Evolutionary conservation across 1,140 invertebrate genomes (phyloP), one percentile per base, ranked within the genome.

Genomic region (Drosophila takahashii): DNA sequence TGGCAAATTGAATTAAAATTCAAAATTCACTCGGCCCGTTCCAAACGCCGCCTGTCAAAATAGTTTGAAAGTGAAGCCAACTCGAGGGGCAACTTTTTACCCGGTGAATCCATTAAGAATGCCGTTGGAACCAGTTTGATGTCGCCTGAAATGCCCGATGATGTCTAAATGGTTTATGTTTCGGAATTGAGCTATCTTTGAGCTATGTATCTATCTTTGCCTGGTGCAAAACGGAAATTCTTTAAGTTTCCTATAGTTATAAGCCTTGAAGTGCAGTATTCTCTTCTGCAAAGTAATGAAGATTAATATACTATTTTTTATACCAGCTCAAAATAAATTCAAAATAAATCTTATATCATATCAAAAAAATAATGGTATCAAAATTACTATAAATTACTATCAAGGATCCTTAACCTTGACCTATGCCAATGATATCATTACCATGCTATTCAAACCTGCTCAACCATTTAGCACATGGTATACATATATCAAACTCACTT

Each of bases 201-300:
- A n/a, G n/a, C n/a, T n/a, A n/a, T n/a, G n/a, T n/a, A n/a, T 45
- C 3, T 18, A 16, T 71, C 41, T 60, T 11, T 8, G 42, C 16
- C 42, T 45, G 29, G 34, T 34, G 29, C 37, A 50, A 71, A 78
- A 71, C 79, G 83, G 75, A 86, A 83, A 86, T 83, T 79, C 70
- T 61, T 57, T 15, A 26, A 37, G 37, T 27, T 39, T 39, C 32
- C 51, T 60, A 22, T 39, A 65, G 39, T 18, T 45, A 62, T 53
- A 29, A 47, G 26, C 26, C 41, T 18, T 44, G 16, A 0, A 0
- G 5, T 37, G 16, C 50, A 51, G 32, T 26, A 10, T 4, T n/a
- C 1, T 47, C 2, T 39, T 13, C n/a, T 57, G 11, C 36, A 22
- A 34, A 27, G 8, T 48, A 16, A 16, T 29, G n/a, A 67, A 39